Conservation (phyloP, 1,140 invertebrate species). For the Drosophila repletoides region DNA sequence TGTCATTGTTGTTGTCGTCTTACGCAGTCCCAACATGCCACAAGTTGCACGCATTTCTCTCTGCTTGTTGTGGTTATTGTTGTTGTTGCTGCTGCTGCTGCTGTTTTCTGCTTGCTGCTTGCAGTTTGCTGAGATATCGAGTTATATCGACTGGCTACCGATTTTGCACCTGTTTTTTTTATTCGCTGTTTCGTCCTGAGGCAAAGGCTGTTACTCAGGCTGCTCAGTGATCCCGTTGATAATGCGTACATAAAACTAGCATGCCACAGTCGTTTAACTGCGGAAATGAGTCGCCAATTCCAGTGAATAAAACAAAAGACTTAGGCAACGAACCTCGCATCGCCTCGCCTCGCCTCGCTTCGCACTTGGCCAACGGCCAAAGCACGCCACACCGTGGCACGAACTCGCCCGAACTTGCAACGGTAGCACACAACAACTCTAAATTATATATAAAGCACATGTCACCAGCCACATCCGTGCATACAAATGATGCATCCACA, state of each 20-base stretch:
- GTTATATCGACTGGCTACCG: constrained; percentile 67
- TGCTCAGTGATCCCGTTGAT: constrained; percentile 71
- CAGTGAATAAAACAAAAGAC: constrained; percentile 64
- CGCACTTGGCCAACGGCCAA: constrained; percentile 58
- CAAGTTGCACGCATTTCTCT: constrained; percentile 77
- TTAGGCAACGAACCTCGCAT: constrained; percentile 46
- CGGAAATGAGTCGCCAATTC: constrained; percentile 74
- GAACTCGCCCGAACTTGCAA: constrained; percentile 56
- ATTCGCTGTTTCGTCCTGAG: too few relatives aligned
- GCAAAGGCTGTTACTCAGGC: constrained; percentile 17
- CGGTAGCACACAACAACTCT: constrained; percentile 58
- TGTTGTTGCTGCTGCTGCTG: constrained; percentile 19
- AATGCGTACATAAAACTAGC: constrained; percentile 77
- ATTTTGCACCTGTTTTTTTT: constrained; percentile 73
- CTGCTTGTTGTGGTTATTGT: neutral
- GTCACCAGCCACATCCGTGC: constrained; percentile 70
- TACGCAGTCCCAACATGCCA: constrained; percentile 53
- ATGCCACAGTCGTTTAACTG: constrained; percentile 60
- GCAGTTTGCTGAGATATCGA: constrained; percentile 62
- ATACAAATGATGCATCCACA: constrained; percentile 72
- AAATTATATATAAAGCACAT: constrained; percentile 82
- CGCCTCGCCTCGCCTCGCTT: neutral
- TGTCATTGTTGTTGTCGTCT: constrained; percentile 43
- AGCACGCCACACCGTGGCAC: constrained; percentile 55
- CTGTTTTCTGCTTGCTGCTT: constrained; percentile 43